Evolutionary conservation across 2,797 vertebrate genomes (phyloP), one percentile per base, ranked within the genome.

Genomic region (Anomalospiza imberbis): DNA sequence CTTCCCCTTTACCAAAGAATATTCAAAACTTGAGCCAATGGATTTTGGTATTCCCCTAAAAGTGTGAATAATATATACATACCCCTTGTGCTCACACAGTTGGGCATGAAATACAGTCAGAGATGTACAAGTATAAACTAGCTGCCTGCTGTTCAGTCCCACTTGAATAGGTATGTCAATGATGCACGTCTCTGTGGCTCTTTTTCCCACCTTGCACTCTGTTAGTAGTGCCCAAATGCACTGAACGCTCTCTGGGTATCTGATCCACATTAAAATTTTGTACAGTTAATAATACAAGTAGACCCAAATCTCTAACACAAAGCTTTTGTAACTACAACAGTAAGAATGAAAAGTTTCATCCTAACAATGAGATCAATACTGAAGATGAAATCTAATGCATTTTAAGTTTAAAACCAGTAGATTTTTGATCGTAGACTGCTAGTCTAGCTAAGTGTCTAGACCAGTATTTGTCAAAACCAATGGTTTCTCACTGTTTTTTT

Each of bases 131-230:
- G 73, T 51, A 93, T 85, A 91, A 93, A 89, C 65, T 47, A 67
- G 50, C 85, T 92, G 79, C 89, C 82, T 91, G 82, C 91, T 93
- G 68, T 61, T 91, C 65, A 72, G 79, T 88, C 89, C 72, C 85
- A 65, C 72, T 72, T 89, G 68, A 75, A 71, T 31, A 40, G 58
- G 31, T 34, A 57, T 0, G 28, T 58, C 91, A 65, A 13, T 34
- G 85, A 80, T 74, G 75, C 61, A 68, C 28, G 26, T 31, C 72
- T 89, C 92, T 81, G 54, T 3, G 5, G 29, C 4, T 85, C 75
- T 77, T 77, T 20, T 45, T 68, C n/a, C 44, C 29, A 79, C 74
- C 68, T 20, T 75, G 44, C 40, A 72, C 66, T 81, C 53, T 68
- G 50, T 40, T 34, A 55, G 42, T 11, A 32, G 38, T 78, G 78